These are phyloP conservation scores for Radopholus similis DNA, from an alignment of 1,140 invertebrate species.

Conservation along the genomic window DNA sequence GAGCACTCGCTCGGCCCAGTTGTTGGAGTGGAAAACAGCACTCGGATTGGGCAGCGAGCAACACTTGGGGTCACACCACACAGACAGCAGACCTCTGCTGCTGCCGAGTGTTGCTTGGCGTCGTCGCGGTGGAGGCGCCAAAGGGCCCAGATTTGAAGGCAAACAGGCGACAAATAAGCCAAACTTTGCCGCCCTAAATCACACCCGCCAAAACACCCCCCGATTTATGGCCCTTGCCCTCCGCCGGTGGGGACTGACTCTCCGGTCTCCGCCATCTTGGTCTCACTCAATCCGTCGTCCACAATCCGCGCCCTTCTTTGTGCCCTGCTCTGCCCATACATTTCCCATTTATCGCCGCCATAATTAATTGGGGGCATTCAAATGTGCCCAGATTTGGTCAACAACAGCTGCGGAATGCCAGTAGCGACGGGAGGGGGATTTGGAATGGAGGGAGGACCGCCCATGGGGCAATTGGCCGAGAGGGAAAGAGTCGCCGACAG, in stretches of 20 bases:
- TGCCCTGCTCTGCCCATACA: neutral
- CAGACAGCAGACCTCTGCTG: too few relatives aligned
- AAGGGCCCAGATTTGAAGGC: too few relatives aligned
- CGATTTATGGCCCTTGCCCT: neutral
- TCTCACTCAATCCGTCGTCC: too few relatives aligned
- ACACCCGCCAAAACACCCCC: neutral
- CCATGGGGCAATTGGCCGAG: slow-evolving; percentile 2
- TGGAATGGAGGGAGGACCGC: neutral
- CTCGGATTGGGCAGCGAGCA: too few relatives aligned
- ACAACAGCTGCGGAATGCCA: slow-evolving; percentile 1
- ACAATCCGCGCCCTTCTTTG: neutral
- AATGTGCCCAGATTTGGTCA: neutral
- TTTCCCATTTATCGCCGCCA: neutral
- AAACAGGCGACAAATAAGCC: too few relatives aligned
- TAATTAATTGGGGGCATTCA: slow-evolving; percentile 8
- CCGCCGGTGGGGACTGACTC: neutral
- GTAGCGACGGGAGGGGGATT: neutral
- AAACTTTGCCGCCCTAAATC: slow-evolving; percentile 7
- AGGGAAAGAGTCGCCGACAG: neutral
- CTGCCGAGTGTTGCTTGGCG: too few relatives aligned
- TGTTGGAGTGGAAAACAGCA: too few relatives aligned
- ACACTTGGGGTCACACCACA: too few relatives aligned
- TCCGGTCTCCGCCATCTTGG: neutral
- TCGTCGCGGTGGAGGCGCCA: too few relatives aligned
- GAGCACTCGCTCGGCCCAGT: too few relatives aligned